Base-by-base conservation (phyloP, 2,113 vertebrate species). In the Lota lota region DNA sequence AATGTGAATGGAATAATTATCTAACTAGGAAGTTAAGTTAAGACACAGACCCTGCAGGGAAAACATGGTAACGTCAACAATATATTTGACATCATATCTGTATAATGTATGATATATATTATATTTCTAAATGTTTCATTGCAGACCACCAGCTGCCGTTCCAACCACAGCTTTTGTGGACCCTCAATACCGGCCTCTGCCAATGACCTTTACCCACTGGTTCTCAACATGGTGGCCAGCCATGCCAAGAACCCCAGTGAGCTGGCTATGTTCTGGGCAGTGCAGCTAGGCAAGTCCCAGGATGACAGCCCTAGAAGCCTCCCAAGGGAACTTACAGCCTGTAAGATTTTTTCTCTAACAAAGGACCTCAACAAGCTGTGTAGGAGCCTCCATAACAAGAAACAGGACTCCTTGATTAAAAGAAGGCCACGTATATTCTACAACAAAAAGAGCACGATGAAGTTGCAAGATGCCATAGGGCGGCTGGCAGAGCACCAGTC, bases 211-310 rank as follows among this genome's bases (percentile, higher is more conserved):
- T 95, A 93, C 66, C 86, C 88, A 21, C 77, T 94, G 21, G 87
- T 91, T 22, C 89, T 94, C 40, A 94, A 93, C 76, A 82, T 95
- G 33, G 89, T 94, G 60, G 90, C 85, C 6, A 85, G 92, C 3
- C 88, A 91, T 0, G 69, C 92, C 20, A 88, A 87, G 77, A 85
- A 76, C 10, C 65, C 81, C 50, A 66, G 20, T 0, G 69, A 77
- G 24, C 71, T 88, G 28, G 72, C 76, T 20, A 94, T 93, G 73
- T 94, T 94, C 57, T 73, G 90, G 70, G 87, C 93, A 6, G 87
- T 95, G 74, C 87, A 79, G 69, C 88, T 94, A 10, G 85, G 67
- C 10, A 33, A 86, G n/a, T 33, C 64, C 1, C 61, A 64, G 2
- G 61, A 65, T 51, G 68, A 63, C 22, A 74, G 73, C 0, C 3